phyloP scores from a whole-genome alignment of 2,888 invertebrate genomes.

The Lasioglossum morio region DNA sequence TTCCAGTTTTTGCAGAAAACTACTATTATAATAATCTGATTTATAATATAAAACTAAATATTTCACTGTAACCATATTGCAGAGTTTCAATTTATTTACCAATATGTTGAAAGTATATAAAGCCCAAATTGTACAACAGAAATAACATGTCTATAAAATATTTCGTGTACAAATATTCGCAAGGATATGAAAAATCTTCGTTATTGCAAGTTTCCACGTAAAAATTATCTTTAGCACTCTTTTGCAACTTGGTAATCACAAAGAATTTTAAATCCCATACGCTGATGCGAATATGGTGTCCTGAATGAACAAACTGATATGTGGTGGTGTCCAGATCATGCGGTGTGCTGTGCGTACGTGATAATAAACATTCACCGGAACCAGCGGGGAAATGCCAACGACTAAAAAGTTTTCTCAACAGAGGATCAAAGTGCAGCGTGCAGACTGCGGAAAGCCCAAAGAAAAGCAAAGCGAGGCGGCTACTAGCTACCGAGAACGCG shows the following conservation, averaged over 20 bases:
- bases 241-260: not conserved
- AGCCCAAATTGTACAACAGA: not conserved
- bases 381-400: constrained; percentile 39
- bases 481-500: constrained; percentile 24
- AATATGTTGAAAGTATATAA: not conserved
- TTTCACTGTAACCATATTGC: no score
- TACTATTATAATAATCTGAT: no score
- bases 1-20: no score
- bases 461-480: constrained; percentile 26
- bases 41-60: no score
- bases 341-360: constrained; percentile 37
- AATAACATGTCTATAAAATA: not conserved
- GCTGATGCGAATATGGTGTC: constrained; percentile 35
- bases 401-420: constrained; percentile 50
- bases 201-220: not conserved
- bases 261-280: not conserved
- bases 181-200: not conserved
- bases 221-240: not conserved
- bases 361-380: constrained; percentile 60
- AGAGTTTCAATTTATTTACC: not conserved
- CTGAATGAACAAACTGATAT: constrained; percentile 18
- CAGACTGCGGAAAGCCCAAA: constrained; percentile 41
- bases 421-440: constrained; percentile 55
- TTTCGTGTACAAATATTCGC: not conserved
- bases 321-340: constrained; percentile 25